Evolutionary conservation across 1,140 invertebrate genomes (phyloP).

Genomic region (Drosophila virilis): DNA sequence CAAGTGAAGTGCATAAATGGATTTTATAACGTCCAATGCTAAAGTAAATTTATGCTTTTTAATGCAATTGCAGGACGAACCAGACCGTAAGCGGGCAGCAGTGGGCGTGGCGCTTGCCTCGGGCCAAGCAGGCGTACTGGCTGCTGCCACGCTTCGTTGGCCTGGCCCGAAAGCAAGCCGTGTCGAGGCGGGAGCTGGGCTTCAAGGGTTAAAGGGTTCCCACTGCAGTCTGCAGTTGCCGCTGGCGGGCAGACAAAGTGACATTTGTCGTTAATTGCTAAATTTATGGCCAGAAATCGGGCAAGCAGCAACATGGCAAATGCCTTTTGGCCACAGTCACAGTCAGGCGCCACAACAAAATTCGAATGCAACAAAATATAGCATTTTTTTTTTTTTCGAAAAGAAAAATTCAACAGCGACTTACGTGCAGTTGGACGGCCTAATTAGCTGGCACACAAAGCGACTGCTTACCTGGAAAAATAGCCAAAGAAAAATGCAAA

Average conservation of each 20-base stretch:
- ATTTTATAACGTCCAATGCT: conserved; percentile 81
- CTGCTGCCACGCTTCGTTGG: conserved; percentile 60
- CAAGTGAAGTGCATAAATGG: conserved; percentile 83
- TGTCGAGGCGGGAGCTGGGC: background rate
- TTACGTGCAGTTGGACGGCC: conserved; percentile 66
- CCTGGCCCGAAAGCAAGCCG: conserved; percentile 44
- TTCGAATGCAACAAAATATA: conserved; percentile 32
- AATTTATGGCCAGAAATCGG: conserved; percentile 77
- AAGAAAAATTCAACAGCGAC: conserved; percentile 34
- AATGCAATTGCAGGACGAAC: conserved; percentile 80
- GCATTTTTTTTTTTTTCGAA: background rate
- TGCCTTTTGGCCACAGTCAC: conserved; percentile 15
- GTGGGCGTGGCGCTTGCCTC: conserved; percentile 3
- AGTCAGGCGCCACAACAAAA: conserved; percentile 3
- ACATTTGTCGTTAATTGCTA: conserved; percentile 83
- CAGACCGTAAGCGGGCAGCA: conserved; percentile 75
- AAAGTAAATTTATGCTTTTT: conserved; percentile 83
- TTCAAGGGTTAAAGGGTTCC: conserved; percentile 7
- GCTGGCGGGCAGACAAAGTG: conserved; percentile 73
- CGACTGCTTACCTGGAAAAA: conserved; percentile 63
- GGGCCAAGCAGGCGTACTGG: background rate
- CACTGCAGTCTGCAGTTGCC: conserved; percentile 25
- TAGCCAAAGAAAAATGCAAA: background rate
- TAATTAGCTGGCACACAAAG: conserved; percentile 67
- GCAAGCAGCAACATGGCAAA: conserved; percentile 21